Evolutionary conservation across 2,888 invertebrate genomes (phyloP), one percentile per base, ranked within the genome.

Genomic region (Urechis unicinctus): DNA sequence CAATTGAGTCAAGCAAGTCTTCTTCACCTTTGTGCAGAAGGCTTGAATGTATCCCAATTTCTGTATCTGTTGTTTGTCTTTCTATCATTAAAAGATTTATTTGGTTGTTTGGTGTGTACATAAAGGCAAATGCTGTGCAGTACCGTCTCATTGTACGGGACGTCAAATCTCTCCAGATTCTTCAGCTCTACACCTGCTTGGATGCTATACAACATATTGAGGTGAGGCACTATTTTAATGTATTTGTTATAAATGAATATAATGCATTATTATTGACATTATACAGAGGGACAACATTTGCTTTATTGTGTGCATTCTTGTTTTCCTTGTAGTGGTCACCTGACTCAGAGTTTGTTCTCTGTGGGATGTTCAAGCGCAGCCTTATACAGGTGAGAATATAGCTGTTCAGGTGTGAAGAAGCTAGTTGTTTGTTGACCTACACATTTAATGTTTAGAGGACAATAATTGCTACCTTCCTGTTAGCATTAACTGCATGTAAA

Each of bases 281-380:
- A n/a, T n/a, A n/a, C n/a, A n/a, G n/a, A n/a, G n/a, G n/a, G n/a
- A n/a, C n/a, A n/a, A n/a, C n/a, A n/a, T n/a, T n/a, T n/a, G n/a
- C n/a, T n/a, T n/a, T 13, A 36, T 36, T 36, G 36, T 36, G 9
- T 17, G 17, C 36, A 36, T 9, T 36, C 36, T 13, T 17, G 9
- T 36, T 17, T 17, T 36, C 36, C 30, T 69, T 66, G 25, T 64
- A 73, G 70, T 78, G 78, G 78, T 78, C 78, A 2, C 56, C 68
- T 24, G 78, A 78, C 58, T 78, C 77, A 2, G 66, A 69, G 61
- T 76, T 78, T 59, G 64, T 78, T 2, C 61, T 78, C 9, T 78
- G 78, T 68, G 76, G 73, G 1, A 66, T 78, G 66, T 74, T 67
- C 62, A 77, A 78, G 60, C 61, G 77, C 54, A 71, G 72, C n/a